Base-by-base conservation (phyloP, 2,113 vertebrate genomes). In the Perccottus glenii region DNA sequence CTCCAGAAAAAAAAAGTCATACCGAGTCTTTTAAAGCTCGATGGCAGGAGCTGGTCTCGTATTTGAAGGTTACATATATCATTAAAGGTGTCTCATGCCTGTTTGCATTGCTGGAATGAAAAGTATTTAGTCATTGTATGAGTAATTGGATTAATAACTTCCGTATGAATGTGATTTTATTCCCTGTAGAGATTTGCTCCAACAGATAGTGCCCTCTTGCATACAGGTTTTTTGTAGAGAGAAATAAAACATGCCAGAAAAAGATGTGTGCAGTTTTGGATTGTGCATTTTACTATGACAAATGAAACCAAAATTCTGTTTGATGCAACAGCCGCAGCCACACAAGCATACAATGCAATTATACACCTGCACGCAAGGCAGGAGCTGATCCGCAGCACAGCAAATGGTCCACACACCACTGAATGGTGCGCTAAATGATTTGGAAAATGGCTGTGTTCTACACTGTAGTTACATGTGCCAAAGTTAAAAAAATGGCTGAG, bases 301-400 rank as follows among this genome's bases (percentile, higher is more conserved):
- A 72, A 72, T 61, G 16, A 15, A 42, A 77, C 81, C 75, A 83
- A 78, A 49, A 43, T 44, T 64, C 50, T 11, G 60, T 75, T 80
- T 75, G 77, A 82, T 65, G 75, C 61, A 59, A 67, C 65, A 71
- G 64, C 67, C 71, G 82, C 66, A 56, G 62, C 53, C 72, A 70
- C 76, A 83, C 72, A 80, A 72, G 48, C 64, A 77, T 60, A 60
- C 40, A 76, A 76, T 55, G 69, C 86, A 84, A 88, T 88, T 81
- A 89, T 77, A 89, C 88, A 90, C 88, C 87, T 89, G 86, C 87
- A 80, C 33, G 74, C 72, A 72, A 85, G 78, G 70, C 84, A 35
- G 69, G 67, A 85, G 78, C 77, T 73, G 73, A 82, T 72, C 73
- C 85, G 46, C 53, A 5, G 62, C 58, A 74, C 52, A 63, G 77